Conservation (phyloP, 2,888 invertebrate species). For the Scotopteryx bipunctaria region DNA sequence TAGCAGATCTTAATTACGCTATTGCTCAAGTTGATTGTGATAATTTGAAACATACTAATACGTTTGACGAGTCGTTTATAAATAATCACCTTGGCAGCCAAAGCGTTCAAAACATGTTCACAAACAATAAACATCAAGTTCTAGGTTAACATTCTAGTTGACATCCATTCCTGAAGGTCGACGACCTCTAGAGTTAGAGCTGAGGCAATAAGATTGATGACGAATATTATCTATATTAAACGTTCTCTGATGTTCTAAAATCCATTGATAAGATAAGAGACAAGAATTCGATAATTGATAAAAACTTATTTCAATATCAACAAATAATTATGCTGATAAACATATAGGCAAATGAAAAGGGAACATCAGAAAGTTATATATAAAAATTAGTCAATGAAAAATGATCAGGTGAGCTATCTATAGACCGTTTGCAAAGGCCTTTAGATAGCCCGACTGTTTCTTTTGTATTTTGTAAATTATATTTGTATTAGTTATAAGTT, state of each 20-base stretch:
- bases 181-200: slow-evolving; percentile 31
- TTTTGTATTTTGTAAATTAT: no score
- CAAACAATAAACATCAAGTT: slow-evolving; percentile 40
- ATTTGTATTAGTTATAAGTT: no score
- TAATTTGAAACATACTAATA: no score
- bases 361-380: no score
- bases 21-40: no score
- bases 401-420: no score
- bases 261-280: slow-evolving; percentile 4
- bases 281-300: background rate
- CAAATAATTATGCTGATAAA: background rate
- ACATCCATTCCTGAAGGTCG: slow-evolving; percentile 37
- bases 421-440: no score
- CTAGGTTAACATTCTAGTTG: slow-evolving; percentile 43
- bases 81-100: slow-evolving; percentile 12
- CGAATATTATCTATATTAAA: slow-evolving; percentile 21
- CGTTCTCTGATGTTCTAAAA: slow-evolving; percentile 18
- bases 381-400: no score
- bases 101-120: slow-evolving; percentile 7
- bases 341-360: no score
- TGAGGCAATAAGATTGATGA: slow-evolving; percentile 18
- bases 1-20: no score
- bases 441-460: no score
- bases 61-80: no score
- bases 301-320: background rate